Conservation (phyloP, 2,888 invertebrate species). For the Leptogaster cylindrica region DNA sequence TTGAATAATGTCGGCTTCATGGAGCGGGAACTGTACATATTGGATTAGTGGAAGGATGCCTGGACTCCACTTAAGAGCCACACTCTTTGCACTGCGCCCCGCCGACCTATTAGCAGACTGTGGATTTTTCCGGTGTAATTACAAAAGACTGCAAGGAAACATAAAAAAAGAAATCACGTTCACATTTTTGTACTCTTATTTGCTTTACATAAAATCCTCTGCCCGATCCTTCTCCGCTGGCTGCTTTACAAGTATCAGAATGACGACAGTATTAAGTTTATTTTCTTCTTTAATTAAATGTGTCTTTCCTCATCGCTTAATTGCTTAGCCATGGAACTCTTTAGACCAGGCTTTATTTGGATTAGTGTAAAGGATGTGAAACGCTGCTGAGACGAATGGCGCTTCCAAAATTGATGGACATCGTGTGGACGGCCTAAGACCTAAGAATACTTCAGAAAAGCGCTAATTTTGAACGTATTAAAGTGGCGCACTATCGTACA, state of each 20-base stretch:
- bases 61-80: background rate
- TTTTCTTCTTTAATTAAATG: slow-evolving; percentile 36
- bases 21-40: slow-evolving; percentile 8
- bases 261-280: background rate
- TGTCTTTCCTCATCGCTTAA: slow-evolving; percentile 12
- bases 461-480: background rate
- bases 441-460: slow-evolving; percentile 2
- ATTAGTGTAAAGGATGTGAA: too few species aligned
- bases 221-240: background rate
- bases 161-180: slow-evolving; percentile 22
- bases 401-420: slow-evolving; percentile 5
- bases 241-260: background rate
- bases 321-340: slow-evolving; percentile 5
- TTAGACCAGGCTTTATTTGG: slow-evolving; percentile 14
- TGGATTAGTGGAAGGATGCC: background rate
- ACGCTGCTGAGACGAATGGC: background rate
- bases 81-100: background rate
- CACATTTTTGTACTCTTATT: slow-evolving; percentile 25
- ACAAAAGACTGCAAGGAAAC: slow-evolving; percentile 25
- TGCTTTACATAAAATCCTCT: slow-evolving; percentile 1
- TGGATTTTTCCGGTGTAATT: slow-evolving; percentile 16
- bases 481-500: too few species aligned
- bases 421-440: background rate
- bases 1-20: slow-evolving; percentile 21
- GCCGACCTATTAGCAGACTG: background rate